These are phyloP conservation scores for Sialia sialis DNA, from an alignment of 2,113 vertebrate genomes.

Conservation along the genomic window DNA sequence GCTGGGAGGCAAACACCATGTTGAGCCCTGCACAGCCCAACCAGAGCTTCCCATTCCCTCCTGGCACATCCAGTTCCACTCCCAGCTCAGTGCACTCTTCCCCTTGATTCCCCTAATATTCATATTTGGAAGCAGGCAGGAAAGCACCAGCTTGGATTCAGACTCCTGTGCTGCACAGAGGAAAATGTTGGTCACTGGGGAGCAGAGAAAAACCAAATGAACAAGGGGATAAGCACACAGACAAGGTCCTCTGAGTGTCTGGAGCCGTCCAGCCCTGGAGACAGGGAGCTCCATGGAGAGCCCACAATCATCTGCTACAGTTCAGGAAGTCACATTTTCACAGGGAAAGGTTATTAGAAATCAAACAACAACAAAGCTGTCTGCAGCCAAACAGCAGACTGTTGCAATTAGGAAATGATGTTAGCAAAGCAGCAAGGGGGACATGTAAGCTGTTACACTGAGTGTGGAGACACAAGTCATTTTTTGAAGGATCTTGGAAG, in stretches of 20 bases:
- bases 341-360: slow-evolving; percentile 13
- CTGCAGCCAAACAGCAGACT: slow-evolving; percentile 38
- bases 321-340: background rate
- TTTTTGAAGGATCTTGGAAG: background rate
- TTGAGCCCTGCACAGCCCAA: background rate
- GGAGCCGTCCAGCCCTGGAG: background rate
- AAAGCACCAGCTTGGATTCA: background rate
- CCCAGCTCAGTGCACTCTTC: fast-evolving
- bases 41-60: background rate
- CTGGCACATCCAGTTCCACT: background rate
- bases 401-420: slow-evolving; percentile 11
- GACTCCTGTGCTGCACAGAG: background rate
- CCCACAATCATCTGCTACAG: background rate
- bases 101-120: background rate
- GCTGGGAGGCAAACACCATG: background rate
- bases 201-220: background rate
- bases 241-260: background rate
- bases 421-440: background rate
- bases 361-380: slow-evolving; percentile 42
- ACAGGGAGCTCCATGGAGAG: background rate
- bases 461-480: background rate
- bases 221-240: background rate
- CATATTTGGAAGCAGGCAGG: background rate
- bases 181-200: background rate
- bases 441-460: background rate